Conservation (phyloP, 1,140 invertebrate species). For the Neuroterus valhalla region DNA sequence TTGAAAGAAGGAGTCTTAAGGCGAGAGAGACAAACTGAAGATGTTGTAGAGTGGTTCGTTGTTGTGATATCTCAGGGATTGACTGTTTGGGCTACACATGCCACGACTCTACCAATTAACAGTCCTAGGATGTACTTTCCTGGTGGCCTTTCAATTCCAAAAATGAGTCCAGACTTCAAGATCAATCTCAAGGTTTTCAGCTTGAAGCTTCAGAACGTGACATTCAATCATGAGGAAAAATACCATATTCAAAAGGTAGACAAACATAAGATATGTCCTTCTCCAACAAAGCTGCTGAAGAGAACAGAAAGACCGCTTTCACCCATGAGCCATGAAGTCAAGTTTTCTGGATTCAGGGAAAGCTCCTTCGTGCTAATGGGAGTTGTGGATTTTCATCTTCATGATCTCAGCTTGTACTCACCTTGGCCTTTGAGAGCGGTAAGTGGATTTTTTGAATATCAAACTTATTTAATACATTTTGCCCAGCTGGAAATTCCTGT, state of each 20-base stretch:
- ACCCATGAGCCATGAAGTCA: constrained; percentile 33
- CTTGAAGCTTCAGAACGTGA: constrained; percentile 43
- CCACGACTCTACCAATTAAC: constrained; percentile 49
- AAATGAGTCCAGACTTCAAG: constrained; percentile 63
- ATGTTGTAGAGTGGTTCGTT: constrained; percentile 59
- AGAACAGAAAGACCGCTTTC: constrained; percentile 39
- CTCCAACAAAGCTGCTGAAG: constrained; percentile 56
- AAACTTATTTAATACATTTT: no score
- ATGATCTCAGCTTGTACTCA: constrained; percentile 48
- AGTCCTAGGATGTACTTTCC: constrained; percentile 51
- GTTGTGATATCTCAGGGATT: constrained; percentile 57
- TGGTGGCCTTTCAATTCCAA: constrained; percentile 52
- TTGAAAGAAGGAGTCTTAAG: constrained; percentile 45
- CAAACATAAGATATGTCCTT: constrained; percentile 52
- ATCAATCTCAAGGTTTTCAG: constrained; percentile 56
- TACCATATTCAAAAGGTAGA: constrained; percentile 53
- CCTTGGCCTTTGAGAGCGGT: constrained; percentile 59
- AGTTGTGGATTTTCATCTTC: constrained; percentile 47
- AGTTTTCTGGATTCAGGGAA: constrained; percentile 32
- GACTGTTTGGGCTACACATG: constrained; percentile 59
- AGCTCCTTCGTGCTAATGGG: constrained; percentile 57
- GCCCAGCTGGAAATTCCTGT: no score
- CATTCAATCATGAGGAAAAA: constrained; percentile 54
- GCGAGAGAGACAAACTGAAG: constrained; percentile 36
- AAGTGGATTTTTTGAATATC: constrained; percentile 34